Conservation (phyloP, 2,888 invertebrate genomes). For the Ophonus ardosiacus region DNA sequence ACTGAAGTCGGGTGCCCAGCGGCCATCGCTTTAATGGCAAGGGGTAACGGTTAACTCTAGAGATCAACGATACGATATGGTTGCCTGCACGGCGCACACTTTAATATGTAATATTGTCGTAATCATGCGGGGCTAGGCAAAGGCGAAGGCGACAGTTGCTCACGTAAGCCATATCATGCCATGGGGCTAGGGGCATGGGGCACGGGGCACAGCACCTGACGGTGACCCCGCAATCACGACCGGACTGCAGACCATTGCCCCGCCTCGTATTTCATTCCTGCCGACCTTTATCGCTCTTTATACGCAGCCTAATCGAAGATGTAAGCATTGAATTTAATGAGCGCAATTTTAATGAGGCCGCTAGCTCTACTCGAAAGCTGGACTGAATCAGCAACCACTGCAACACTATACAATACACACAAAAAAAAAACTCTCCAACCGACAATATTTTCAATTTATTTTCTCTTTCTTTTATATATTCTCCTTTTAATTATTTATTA, state of each 20-base stretch:
- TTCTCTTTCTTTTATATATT: too few relatives aligned
- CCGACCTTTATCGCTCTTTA: slow-evolving; percentile 67
- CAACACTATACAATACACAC: too few relatives aligned
- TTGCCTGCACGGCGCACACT: slow-evolving; percentile 64
- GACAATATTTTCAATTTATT: too few relatives aligned
- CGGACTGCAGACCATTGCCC: slow-evolving; percentile 41
- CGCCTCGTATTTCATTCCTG: slow-evolving; percentile 61
- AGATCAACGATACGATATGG: slow-evolving; percentile 74
- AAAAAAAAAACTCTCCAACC: too few relatives aligned
- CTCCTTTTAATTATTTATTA: too few relatives aligned
- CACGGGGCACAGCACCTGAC: not conserved
- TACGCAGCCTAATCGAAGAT: slow-evolving; percentile 66
- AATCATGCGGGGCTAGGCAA: slow-evolving; percentile 71
- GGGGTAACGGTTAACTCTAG: slow-evolving; percentile 73
- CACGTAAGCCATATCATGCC: slow-evolving; percentile 63
- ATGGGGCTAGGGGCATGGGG: not conserved
- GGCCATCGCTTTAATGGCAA: slow-evolving; percentile 74
- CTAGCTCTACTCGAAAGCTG: slow-evolving; percentile 19
- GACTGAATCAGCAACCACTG: too few relatives aligned
- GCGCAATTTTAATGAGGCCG: slow-evolving; percentile 69
- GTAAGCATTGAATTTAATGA: slow-evolving; percentile 70
- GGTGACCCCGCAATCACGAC: slow-evolving; percentile 53
- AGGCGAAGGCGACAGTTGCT: slow-evolving; percentile 50
- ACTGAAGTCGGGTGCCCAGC: slow-evolving; percentile 68
- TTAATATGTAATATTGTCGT: slow-evolving; percentile 71